These are phyloP conservation scores for Drosophila buzzatii DNA, from an alignment of 2,888 invertebrate genomes.

Conservation along the genomic window DNA sequence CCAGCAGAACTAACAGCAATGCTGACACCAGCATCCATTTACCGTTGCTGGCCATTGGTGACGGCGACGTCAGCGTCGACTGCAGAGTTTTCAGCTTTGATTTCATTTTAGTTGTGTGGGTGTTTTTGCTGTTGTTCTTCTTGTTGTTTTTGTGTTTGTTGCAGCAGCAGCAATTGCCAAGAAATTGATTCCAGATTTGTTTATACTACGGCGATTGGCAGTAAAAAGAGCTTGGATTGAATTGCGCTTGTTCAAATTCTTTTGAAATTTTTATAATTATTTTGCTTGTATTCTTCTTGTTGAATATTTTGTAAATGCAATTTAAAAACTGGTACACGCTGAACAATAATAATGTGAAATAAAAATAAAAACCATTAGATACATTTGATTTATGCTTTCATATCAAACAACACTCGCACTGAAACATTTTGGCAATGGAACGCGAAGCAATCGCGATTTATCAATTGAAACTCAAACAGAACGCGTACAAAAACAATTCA, in stretches of 20 bases:
- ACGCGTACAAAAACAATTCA: slow-evolving; percentile 60
- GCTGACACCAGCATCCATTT: slow-evolving; percentile 56
- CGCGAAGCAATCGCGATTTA: slow-evolving; percentile 37
- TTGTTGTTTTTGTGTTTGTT: slow-evolving; percentile 14
- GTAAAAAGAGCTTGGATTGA: slow-evolving; percentile 31
- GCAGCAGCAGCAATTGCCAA: slow-evolving; percentile 29
- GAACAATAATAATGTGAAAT: slow-evolving; percentile 39
- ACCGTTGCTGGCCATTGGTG: slow-evolving; percentile 40
- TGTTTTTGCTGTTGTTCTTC: slow-evolving; percentile 10
- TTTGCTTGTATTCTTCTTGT: slow-evolving; percentile 1
- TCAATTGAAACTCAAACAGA: slow-evolving; percentile 56
- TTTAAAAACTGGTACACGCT: slow-evolving; percentile 50
- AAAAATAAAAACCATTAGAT: slow-evolving; percentile 37
- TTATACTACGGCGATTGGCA: slow-evolving; percentile 42
- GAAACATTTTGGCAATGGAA: slow-evolving; percentile 33
- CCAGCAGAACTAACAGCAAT: slow-evolving; percentile 55
- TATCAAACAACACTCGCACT: slow-evolving; percentile 15
- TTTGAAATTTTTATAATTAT: slow-evolving; percentile 19
- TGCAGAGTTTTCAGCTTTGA: slow-evolving; percentile 67
- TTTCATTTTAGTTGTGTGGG: slow-evolving; percentile 64
- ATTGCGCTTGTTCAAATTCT: slow-evolving; percentile 18
- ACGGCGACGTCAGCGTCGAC: slow-evolving; percentile 33
- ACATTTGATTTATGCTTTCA: slow-evolving; percentile 6
- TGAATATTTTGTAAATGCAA: slow-evolving; percentile 42
- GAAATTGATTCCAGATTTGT: slow-evolving; percentile 47